phyloP scores from a whole-genome alignment of 2,113 vertebrate genomes.

The Mesocricetus auratus region DNA sequence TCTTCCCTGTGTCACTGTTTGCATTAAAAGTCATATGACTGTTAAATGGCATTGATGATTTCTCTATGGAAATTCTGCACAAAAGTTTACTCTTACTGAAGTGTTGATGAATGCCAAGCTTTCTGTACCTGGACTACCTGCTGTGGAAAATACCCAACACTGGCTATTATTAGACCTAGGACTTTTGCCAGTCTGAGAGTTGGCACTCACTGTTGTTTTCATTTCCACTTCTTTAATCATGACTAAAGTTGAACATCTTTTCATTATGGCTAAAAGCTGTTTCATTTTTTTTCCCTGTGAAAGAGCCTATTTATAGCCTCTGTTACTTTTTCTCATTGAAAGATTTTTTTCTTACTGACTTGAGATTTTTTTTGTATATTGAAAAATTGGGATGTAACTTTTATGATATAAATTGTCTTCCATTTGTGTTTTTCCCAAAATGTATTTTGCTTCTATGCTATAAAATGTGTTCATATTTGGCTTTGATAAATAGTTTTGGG shows the following conservation, averaged over 20 bases:
- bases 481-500: background rate
- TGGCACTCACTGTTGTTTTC: background rate
- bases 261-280: background rate
- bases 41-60: background rate
- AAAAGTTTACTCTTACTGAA: background rate
- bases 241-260: constrained; percentile 42
- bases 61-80: constrained; percentile 1
- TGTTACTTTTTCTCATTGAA: background rate
- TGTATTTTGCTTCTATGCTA: constrained; percentile 7
- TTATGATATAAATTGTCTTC: constrained; percentile 53
- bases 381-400: constrained; percentile 17
- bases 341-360: constrained; percentile 50
- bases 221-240: constrained; percentile 56
- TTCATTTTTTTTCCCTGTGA: background rate
- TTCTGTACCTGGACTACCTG: background rate
- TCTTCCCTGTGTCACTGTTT: background rate
- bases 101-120: background rate
- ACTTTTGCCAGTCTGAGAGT: background rate
- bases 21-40: constrained; percentile 10
- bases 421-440: background rate
- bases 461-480: background rate
- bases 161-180: background rate
- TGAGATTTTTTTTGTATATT: constrained; percentile 55
- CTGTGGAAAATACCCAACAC: background rate
- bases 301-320: background rate